Conservation (phyloP, 2,888 invertebrate genomes). For the Zygothrica quintamaculata region DNA sequence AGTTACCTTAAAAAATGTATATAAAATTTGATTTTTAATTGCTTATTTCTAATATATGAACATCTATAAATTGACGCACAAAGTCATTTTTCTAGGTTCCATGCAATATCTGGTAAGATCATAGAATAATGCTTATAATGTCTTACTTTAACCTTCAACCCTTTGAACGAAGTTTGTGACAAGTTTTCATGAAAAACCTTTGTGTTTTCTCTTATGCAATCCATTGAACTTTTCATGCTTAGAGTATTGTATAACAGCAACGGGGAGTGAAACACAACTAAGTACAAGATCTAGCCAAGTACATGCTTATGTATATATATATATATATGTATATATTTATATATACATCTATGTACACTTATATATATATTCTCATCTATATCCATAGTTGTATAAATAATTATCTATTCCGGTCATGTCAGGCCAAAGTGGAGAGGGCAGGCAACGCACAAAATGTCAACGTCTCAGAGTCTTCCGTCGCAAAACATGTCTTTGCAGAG, state of each 20-base stretch:
- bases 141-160: too few relatives aligned
- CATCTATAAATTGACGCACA: too few relatives aligned
- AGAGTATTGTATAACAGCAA: slow-evolving; percentile 23
- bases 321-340: neutral
- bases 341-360: slow-evolving; percentile 1
- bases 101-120: too few relatives aligned
- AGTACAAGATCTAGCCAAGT: slow-evolving; percentile 39
- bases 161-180: too few relatives aligned
- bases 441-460: slow-evolving; percentile 73
- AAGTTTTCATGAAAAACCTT: too few relatives aligned
- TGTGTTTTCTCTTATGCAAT: too few relatives aligned
- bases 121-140: too few relatives aligned
- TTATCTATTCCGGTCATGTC: slow-evolving; percentile 81
- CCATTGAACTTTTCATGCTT: neutral
- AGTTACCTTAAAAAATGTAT: too few relatives aligned
- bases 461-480: slow-evolving; percentile 50
- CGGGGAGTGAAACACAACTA: slow-evolving; percentile 14
- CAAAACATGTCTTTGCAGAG: slow-evolving; percentile 41
- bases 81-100: too few relatives aligned
- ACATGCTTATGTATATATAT: slow-evolving; percentile 21
- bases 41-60: too few relatives aligned
- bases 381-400: slow-evolving; percentile 59
- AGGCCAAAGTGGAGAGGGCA: slow-evolving; percentile 20
- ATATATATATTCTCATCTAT: slow-evolving; percentile 3
- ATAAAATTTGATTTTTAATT: too few relatives aligned